Evolutionary conservation across 2,113 vertebrate species (phyloP).

Genomic region (Junco hyemalis): DNA sequence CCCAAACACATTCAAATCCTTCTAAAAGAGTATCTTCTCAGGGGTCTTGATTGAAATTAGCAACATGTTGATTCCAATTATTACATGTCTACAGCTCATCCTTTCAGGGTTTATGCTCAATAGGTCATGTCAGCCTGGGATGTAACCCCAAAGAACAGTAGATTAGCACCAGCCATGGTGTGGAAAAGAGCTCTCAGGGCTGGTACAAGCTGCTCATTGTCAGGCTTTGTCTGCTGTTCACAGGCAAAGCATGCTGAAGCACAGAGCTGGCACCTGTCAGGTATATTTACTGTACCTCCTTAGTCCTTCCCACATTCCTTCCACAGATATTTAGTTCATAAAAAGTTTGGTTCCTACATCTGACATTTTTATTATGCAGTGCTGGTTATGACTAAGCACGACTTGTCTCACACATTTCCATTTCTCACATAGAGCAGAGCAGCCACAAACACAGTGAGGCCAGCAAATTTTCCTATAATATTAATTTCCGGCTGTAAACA

Average conservation of each 20-base stretch:
- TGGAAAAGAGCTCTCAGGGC: not conserved
- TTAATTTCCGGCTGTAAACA: not conserved
- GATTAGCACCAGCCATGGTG: not conserved
- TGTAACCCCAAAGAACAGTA: not conserved
- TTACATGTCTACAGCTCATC: not conserved
- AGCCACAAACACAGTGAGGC: not conserved
- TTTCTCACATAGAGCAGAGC: not conserved
- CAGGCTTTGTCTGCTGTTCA: not conserved
- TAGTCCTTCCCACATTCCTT: not conserved
- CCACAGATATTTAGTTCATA: not conserved
- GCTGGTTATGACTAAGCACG: not conserved
- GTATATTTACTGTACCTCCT: not conserved
- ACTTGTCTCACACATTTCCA: not conserved
- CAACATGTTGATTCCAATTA: not conserved
- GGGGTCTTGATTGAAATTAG: not conserved
- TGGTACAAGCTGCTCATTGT: not conserved
- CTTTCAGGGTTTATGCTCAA: not conserved
- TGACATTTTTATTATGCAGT: not conserved
- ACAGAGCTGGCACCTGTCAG: fast-evolving
- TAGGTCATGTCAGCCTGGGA: not conserved
- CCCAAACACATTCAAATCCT: not conserved
- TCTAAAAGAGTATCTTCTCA: not conserved
- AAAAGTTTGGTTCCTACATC: not conserved
- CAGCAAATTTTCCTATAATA: not conserved
- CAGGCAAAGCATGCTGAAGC: not conserved